A percentile compares a stretch with the other conserved stretches of the same genome.
These are phyloP conservation scores for Drosophila takahashii DNA, from an alignment of 1,140 invertebrate genomes.

Conservation along the genomic window DNA sequence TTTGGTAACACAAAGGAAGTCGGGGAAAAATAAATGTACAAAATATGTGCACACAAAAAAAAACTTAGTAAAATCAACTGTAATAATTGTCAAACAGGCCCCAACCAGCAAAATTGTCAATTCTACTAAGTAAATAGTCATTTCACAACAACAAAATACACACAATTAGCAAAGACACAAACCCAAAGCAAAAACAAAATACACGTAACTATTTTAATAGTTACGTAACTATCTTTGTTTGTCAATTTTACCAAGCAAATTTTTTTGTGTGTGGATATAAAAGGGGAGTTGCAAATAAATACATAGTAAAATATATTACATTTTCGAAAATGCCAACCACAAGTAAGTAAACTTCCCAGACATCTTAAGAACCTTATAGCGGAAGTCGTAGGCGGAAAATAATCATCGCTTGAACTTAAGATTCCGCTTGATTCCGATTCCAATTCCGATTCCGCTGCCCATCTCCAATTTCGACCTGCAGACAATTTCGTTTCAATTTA, in stretches of 20 bases:
- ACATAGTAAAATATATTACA: not conserved
- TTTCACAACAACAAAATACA: too few species aligned
- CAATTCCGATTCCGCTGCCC: not conserved
- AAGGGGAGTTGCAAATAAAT: not conserved
- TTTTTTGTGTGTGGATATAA: not conserved
- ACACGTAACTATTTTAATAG: too few species aligned
- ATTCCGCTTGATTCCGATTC: slow-evolving; percentile 22
- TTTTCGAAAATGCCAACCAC: slow-evolving; percentile 2
- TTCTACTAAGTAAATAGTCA: too few species aligned
- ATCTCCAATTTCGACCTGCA: slow-evolving; percentile 33
- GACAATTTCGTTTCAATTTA: slow-evolving; percentile 48
- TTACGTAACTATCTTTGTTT: too few species aligned
- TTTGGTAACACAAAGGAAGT: not conserved
- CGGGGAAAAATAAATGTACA: not conserved
- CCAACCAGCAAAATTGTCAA: too few species aligned
- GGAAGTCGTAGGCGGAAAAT: slow-evolving; percentile 35
- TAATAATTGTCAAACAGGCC: too few species aligned
- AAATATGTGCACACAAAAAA: too few species aligned
- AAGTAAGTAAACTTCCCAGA: not conserved
- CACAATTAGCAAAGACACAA: too few species aligned
- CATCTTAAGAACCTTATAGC: slow-evolving; percentile 2
- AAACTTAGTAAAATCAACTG: too few species aligned
- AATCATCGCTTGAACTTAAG: slow-evolving; percentile 31
- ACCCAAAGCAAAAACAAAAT: too few species aligned
- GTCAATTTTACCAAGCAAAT: too few species aligned